Evolutionary conservation across 2,888 invertebrate genomes (phyloP).

Genomic region (Lepidochrysops patricia): DNA sequence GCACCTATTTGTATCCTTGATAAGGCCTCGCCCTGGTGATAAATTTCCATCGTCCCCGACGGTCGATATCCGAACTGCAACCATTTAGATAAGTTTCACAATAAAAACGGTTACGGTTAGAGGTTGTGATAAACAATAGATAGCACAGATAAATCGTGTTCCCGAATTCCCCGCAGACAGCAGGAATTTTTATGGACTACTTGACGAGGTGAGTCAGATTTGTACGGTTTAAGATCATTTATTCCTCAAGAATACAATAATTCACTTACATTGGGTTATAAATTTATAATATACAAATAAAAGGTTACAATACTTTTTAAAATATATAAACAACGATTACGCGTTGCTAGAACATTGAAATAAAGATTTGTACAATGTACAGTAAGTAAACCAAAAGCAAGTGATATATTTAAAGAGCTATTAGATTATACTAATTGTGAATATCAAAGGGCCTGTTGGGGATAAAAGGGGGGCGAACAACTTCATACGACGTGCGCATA

Average conservation of each 20-base stretch:
- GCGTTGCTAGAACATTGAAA: too few relatives aligned
- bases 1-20: constrained; percentile 49
- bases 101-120: constrained; percentile 52
- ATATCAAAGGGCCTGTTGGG: constrained; percentile 35
- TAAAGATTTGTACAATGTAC: too few relatives aligned
- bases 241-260: neutral
- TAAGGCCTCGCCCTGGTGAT: constrained; percentile 52
- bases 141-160: neutral
- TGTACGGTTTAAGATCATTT: too few relatives aligned
- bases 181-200: neutral
- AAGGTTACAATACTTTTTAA: too few relatives aligned
- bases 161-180: neutral
- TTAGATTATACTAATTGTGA: constrained; percentile 57
- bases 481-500: constrained; percentile 20
- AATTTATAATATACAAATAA: too few relatives aligned
- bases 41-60: constrained; percentile 66
- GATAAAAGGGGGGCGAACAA: constrained; percentile 19
- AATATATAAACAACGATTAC: too few relatives aligned
- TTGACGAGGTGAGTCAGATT: neutral
- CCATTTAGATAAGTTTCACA: constrained; percentile 63
- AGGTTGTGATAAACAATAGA: neutral
- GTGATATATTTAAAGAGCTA: constrained; percentile 45
- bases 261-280: too few relatives aligned
- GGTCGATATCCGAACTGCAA: constrained; percentile 61
- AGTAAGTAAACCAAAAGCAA: constrained; percentile 25